Conservation (phyloP, 1,140 invertebrate genomes). For the Diabrotica undecimpunctata region DNA sequence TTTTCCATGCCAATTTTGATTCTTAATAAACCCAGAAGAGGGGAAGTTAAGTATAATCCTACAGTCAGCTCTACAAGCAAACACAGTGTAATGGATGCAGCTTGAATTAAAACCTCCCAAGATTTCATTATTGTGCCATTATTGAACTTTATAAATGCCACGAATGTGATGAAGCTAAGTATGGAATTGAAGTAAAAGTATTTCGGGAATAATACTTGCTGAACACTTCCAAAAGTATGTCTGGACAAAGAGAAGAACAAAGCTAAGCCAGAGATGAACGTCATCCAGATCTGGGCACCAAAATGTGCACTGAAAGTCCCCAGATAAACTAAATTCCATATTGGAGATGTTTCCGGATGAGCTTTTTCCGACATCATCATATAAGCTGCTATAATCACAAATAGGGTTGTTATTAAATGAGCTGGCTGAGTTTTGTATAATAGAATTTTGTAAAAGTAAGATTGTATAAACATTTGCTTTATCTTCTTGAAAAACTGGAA, state of each 20-base stretch:
- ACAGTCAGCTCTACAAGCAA: slow-evolving; percentile 67
- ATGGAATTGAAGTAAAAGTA: slow-evolving; percentile 76
- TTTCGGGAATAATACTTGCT: slow-evolving; percentile 77
- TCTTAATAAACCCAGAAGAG: slow-evolving; percentile 63
- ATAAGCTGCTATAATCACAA: slow-evolving; percentile 61
- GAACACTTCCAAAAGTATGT: slow-evolving; percentile 77
- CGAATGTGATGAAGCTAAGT: slow-evolving; percentile 68
- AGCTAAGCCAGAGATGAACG: slow-evolving; percentile 78
- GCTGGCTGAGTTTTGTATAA: slow-evolving; percentile 70
- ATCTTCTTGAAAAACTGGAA: neutral
- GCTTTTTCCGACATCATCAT: slow-evolving; percentile 53
- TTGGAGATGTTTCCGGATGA: slow-evolving; percentile 47
- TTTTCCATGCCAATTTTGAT: slow-evolving; percentile 66
- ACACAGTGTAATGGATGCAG: slow-evolving; percentile 59
- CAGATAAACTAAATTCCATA: slow-evolving; percentile 63
- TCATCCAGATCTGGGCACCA: slow-evolving; percentile 86
- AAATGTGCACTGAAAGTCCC: slow-evolving; percentile 71
- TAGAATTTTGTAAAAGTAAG: slow-evolving; percentile 48
- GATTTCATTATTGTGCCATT: slow-evolving; percentile 28
- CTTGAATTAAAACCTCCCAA: slow-evolving; percentile 49
- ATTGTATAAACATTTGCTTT: slow-evolving; percentile 9
- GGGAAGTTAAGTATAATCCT: slow-evolving; percentile 64
- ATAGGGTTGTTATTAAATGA: slow-evolving; percentile 64
- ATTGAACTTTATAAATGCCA: slow-evolving; percentile 44
- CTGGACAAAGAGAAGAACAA: slow-evolving; percentile 77